A percentile compares a stretch with the other conserved stretches of the same genome.
Conservation (phyloP, 2,113 vertebrate species). For the Romanogobio albipinnatus region DNA sequence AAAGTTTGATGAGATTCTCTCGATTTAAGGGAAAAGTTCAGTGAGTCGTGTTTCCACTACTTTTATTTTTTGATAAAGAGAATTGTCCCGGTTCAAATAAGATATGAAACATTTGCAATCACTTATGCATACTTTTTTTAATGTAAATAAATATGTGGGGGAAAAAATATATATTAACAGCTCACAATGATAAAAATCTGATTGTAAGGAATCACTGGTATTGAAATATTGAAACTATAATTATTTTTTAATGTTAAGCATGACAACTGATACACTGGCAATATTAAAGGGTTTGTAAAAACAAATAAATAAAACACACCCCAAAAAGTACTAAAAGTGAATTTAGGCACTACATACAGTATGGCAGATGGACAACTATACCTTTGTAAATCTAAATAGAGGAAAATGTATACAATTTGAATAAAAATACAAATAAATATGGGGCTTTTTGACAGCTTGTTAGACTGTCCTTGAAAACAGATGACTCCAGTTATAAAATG, state of each 20-base stretch:
- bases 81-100: neutral
- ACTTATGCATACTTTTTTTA: neutral
- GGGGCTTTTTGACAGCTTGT: neutral
- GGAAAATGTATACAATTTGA: neutral
- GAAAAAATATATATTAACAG: neutral
- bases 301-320: neutral
- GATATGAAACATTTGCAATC: neutral
- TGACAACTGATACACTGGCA: neutral
- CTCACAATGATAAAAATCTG: neutral
- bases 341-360: neutral
- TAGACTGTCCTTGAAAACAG: neutral
- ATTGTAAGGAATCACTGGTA: neutral
- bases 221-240: too few relatives aligned
- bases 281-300: neutral
- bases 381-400: neutral
- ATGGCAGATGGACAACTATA: neutral
- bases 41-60: neutral
- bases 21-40: constrained; percentile 22
- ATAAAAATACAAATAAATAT: neutral
- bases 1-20: constrained; percentile 26
- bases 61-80: constrained; percentile 3
- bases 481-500: neutral
- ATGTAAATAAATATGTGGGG: too few relatives aligned
- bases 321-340: neutral
- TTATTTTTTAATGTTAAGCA: neutral